These are phyloP conservation scores for Ommatoiulus sabulosus DNA, from an alignment of 2,888 invertebrate species.

Conservation along the genomic window DNA sequence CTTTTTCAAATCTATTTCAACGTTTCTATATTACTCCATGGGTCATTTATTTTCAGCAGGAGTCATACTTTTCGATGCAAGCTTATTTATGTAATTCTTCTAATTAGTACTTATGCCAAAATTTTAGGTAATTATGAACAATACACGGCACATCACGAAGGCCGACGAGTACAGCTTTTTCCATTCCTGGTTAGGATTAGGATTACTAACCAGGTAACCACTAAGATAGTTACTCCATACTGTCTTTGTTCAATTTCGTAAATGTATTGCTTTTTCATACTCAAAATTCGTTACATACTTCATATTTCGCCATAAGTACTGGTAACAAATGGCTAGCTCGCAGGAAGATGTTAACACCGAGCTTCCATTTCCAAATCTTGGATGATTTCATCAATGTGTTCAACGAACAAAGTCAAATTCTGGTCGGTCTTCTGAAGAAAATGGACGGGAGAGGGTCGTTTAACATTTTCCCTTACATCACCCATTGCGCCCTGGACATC, in stretches of 20 bases:
- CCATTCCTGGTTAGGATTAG: slow-evolving; percentile 58
- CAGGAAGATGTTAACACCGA: background rate
- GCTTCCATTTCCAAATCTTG: background rate
- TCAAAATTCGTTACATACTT: too few species aligned
- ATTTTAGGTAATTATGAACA: slow-evolving; percentile 29
- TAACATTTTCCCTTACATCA: background rate
- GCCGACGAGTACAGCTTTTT: slow-evolving; percentile 54
- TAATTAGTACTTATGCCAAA: background rate
- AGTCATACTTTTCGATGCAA: too few species aligned
- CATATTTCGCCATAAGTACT: background rate
- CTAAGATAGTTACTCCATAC: background rate
- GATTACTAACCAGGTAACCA: slow-evolving; percentile 58
- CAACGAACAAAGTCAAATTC: background rate
- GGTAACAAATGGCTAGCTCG: background rate
- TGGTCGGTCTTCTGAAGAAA: background rate
- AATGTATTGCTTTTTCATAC: too few species aligned
- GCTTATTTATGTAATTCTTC: background rate
- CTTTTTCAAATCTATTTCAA: too few species aligned
- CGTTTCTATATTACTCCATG: too few species aligned
- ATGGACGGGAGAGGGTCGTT: background rate
- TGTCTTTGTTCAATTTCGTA: too few species aligned
- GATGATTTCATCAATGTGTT: background rate
- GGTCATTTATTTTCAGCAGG: too few species aligned
- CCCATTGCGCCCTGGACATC: background rate
- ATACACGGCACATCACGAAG: slow-evolving; percentile 54